Percentiles rank a stretch among this genome's conserved stretches.
Evolutionary conservation across 2,888 invertebrate species (phyloP).

Genomic region (Vanessa cardui): DNA sequence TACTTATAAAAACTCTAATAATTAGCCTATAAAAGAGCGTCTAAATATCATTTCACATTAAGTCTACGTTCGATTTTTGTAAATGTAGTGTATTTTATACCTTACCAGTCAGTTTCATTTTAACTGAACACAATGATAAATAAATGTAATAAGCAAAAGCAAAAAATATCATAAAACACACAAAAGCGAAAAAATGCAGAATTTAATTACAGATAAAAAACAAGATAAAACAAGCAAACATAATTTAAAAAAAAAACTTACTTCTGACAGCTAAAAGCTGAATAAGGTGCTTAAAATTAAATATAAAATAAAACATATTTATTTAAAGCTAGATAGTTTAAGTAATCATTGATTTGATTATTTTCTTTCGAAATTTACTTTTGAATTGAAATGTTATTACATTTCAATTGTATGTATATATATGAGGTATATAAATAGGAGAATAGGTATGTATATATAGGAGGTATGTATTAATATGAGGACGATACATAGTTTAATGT

Average conservation of each 20-base stretch:
- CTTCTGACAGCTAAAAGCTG: not conserved
- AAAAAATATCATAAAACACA: not conserved
- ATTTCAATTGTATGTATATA: no score
- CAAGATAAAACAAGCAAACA: conserved; percentile 9
- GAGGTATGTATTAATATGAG: not conserved
- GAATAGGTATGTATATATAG: no score
- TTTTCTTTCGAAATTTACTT: not conserved
- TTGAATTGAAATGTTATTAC: not conserved
- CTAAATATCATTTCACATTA: not conserved
- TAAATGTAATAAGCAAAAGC: not conserved
- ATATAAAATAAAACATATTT: not conserved
- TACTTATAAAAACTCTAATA: no score
- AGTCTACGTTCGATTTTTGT: not conserved
- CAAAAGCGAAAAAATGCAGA: not conserved
- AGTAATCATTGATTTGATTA: not conserved
- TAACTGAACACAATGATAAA: not conserved
- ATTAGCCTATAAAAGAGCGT: not conserved
- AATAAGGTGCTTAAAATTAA: not conserved
- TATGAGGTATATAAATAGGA: no score
- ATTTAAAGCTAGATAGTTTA: not conserved
- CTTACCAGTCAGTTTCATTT: conserved; percentile 1
- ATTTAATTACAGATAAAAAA: not conserved
- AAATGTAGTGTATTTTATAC: not conserved
- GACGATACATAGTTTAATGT: not conserved
- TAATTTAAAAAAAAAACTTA: not conserved